Base-by-base conservation (phyloP, 1,140 invertebrate species). In the Caerostris extrusa region DNA sequence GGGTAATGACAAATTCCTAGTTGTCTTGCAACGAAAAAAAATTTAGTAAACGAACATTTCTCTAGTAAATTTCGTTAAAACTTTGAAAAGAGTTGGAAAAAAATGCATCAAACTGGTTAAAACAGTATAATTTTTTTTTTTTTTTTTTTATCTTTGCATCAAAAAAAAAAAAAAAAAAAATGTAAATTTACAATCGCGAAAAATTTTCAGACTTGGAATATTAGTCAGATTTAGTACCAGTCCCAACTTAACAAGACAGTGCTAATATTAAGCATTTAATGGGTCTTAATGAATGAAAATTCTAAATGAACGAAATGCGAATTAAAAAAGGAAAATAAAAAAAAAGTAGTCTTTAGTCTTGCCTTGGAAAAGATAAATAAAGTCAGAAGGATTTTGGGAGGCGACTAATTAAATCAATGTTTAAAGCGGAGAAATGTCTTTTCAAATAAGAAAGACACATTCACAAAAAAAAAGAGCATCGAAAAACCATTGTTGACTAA, bases 211-310 rank as follows among this genome's bases (percentile, higher is more conserved):
- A 57, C 19, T 19, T 34, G 6, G 83, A 85, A 58, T 85, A 85
- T 85, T 85, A 57, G 83, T 85, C 19, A 19, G 55, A 85, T 85
- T 58, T 85, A 57, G 55, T 58, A 34, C 56, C 17, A 5, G 56
- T n/a, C 3, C 34, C 17, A 85, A 85, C 17, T 5, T 57, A 85
- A 58, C 83, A 60, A 58, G 56, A 58, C 55, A 85, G 53, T 85
- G 17, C 57, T 77, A 77, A 58, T 85, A n/a, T 85, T 58, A 60
- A 85, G 57, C 56, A 85, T 19, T 85, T 85, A 85, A 85, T 85
- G 83, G 83, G 19, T 85, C 55, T 34, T 58, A 85, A 85, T 85
- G 83, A 85, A 85, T 19, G 83, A 34, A 85, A 85, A 58, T 58
- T 85, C 50, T 12, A 77, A 77, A 50, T 50, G 71, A 77, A 77